A percentile compares a stretch with the other conserved stretches of the same genome.
phyloP scores from a whole-genome alignment of 2,797 vertebrate genomes.

The Lagocephalus sceleratus region DNA sequence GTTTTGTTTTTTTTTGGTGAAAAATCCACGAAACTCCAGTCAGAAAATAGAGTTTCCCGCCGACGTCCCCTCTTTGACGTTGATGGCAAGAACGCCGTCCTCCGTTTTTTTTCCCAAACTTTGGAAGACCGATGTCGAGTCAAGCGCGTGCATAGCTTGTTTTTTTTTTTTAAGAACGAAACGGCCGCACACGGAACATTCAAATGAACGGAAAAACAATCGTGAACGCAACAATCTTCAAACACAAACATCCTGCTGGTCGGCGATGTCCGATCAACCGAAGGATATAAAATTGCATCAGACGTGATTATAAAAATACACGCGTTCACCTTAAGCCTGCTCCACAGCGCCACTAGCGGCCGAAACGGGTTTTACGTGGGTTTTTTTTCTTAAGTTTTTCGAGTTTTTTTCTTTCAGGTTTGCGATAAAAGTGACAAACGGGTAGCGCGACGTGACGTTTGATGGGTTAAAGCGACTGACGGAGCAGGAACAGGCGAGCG shows the following conservation, averaged over 20 bases:
- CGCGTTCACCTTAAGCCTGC: not conserved
- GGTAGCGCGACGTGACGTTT: not conserved
- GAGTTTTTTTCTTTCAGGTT: no score
- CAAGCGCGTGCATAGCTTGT: slow-evolving; percentile 46
- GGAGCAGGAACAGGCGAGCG: not conserved
- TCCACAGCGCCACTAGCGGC: not conserved
- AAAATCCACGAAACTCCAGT: not conserved
- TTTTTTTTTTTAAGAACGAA: slow-evolving; percentile 17
- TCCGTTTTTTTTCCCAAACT: not conserved
- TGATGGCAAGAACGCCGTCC: no score
- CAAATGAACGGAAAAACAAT: not conserved
- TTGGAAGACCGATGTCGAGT: slow-evolving; percentile 45
- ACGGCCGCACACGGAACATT: slow-evolving; percentile 2
- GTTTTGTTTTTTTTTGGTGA: no score
- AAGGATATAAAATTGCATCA: not conserved
- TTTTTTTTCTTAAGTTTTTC: no score
- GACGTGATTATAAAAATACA: not conserved
- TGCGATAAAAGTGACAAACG: not conserved
- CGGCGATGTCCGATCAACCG: not conserved
- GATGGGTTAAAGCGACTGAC: not conserved
- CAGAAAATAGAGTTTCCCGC: not conserved
- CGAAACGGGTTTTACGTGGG: not conserved
- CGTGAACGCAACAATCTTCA: slow-evolving; percentile 6
- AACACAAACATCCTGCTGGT: slow-evolving; percentile 8
- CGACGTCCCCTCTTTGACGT: slow-evolving; percentile 6